Percentiles rank a stretch among this genome's conserved stretches.
These are phyloP conservation scores for Ceratotherium simum DNA, from an alignment of 2,113 vertebrate species.

Conservation along the genomic window DNA sequence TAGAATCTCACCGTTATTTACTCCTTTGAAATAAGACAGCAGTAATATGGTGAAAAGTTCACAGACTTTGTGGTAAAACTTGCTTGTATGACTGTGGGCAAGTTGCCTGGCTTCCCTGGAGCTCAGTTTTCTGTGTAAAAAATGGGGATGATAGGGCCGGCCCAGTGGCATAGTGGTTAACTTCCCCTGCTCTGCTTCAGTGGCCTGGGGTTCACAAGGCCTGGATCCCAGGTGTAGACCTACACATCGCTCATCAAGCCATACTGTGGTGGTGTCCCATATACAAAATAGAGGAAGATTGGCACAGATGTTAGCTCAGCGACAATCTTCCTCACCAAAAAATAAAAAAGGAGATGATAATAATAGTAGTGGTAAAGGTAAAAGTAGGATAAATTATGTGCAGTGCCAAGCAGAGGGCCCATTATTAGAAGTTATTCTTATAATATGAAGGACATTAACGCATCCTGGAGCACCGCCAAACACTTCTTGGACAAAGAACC, in stretches of 20 bases:
- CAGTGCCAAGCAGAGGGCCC: neutral
- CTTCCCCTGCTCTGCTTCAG: no score
- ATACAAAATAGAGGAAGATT: no score
- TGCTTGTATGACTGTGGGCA: neutral
- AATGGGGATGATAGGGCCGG: no score
- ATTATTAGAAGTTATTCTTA: neutral
- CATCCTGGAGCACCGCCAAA: neutral
- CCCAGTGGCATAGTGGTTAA: no score
- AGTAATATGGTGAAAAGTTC: neutral
- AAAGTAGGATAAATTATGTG: neutral
- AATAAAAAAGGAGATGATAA: neutral
- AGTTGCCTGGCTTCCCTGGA: neutral
- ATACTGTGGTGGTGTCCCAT: no score
- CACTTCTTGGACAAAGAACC: neutral
- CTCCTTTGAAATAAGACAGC: constrained; percentile 25
- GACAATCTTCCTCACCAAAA: no score
- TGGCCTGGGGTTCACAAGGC: no score
- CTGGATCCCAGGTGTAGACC: no score
- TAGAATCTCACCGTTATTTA: neutral
- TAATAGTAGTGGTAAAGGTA: neutral
- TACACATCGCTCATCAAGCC: no score
- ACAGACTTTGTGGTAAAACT: neutral
- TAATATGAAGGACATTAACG: neutral
- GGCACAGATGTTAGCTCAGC: no score
- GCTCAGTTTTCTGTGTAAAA: neutral